These are phyloP conservation scores for Poeciliopsis gracilis DNA, from an alignment of 2,797 vertebrate genomes.

Conservation along the genomic window DNA sequence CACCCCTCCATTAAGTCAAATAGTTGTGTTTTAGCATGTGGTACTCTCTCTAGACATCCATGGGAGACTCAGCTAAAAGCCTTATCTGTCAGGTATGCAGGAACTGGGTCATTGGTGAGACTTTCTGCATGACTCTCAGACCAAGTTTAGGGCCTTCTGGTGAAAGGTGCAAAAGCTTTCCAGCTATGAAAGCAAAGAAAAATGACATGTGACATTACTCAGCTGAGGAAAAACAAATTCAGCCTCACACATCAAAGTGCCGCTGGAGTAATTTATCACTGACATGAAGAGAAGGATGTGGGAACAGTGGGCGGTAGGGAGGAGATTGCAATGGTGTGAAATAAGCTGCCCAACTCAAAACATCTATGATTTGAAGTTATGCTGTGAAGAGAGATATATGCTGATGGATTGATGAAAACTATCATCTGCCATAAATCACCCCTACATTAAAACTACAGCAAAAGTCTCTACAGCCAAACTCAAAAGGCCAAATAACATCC, in stretches of 20 bases:
- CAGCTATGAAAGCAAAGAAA: constrained; percentile 67
- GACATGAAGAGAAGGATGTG: constrained; percentile 27
- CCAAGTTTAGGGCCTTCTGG: constrained; percentile 14
- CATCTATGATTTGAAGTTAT: constrained; percentile 37
- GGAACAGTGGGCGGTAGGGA: constrained; percentile 5
- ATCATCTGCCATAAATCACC: neutral
- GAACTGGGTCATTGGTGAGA: constrained; percentile 40
- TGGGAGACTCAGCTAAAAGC: constrained; percentile 59
- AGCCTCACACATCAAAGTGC: constrained; percentile 60
- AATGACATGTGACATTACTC: constrained; percentile 65
- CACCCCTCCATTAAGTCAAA: constrained; percentile 22
- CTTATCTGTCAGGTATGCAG: constrained; percentile 51
- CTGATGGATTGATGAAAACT: constrained; percentile 35
- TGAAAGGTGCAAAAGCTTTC: constrained; percentile 58
- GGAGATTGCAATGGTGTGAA: constrained; percentile 40
- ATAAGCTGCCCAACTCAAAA: constrained; percentile 55
- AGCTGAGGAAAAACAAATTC: constrained; percentile 54
- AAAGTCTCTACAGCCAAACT: neutral
- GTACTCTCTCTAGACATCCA: constrained; percentile 46
- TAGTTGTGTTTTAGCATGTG: constrained; percentile 6
- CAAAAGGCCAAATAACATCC: neutral
- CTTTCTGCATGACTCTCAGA: constrained; percentile 45
- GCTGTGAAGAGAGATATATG: constrained; percentile 13
- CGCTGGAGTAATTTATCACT: constrained; percentile 51
- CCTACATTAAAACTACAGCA: neutral